phyloP scores from a whole-genome alignment of 2,797 vertebrate genomes.

The Delichon dasypus region DNA sequence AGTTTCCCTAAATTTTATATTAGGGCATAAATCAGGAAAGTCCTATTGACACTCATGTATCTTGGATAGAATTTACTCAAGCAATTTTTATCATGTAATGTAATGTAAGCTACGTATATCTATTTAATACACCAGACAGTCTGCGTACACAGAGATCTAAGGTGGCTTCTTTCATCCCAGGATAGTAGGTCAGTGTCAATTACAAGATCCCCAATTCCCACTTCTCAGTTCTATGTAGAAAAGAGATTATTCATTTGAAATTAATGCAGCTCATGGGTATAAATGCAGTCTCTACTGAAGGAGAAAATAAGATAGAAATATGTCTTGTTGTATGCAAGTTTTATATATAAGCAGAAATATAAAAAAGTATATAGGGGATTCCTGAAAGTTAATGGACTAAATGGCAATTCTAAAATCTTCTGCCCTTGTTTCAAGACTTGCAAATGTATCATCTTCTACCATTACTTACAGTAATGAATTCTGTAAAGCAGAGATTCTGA shows the following conservation, averaged over 20 bases:
- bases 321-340: fast-evolving
- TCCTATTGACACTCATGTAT: not conserved
- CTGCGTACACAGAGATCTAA: not conserved
- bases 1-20: not conserved
- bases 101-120: not conserved
- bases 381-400: not conserved
- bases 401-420: not conserved
- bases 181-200: not conserved
- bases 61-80: not conserved
- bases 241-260: not conserved
- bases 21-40: not conserved
- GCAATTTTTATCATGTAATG: not conserved
- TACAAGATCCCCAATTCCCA: not conserved
- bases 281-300: not conserved
- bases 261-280: not conserved
- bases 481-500: not conserved
- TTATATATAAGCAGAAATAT: not conserved
- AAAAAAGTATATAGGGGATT: not conserved
- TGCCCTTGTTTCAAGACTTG: not conserved
- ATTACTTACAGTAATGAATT: constrained; percentile 3
- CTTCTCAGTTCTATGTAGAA: not conserved
- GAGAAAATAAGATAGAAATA: not conserved
- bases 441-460: not conserved
- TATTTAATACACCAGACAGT: not conserved
- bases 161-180: not conserved